Base-by-base conservation (phyloP, 1,140 invertebrate genomes). In the Heliconius eleuchia region DNA sequence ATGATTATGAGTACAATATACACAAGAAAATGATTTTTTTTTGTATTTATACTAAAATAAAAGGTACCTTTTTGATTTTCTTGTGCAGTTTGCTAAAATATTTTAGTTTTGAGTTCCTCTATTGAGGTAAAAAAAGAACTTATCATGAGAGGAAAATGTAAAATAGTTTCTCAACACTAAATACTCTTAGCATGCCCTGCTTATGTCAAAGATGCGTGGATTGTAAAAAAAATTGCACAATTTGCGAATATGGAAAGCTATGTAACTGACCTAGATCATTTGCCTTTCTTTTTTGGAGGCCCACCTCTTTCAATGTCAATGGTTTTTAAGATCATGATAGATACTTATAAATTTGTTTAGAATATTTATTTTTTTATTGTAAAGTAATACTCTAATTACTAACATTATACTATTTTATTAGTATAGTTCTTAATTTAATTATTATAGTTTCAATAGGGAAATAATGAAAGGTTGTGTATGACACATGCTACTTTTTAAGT, bases 261-360 rank as follows among this genome's bases (percentile, higher is more conserved):
- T 34, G 73, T 55, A 27, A 74, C 73, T 74, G 73, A 74, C 73
- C 73, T 74, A 74, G n/a, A 74, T 50, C 46, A 74, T 30, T 30
- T 74, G 30, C 73, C 73, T 74, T 74, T 74, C 73, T 30, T 74
- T 74, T 55, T 74, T 74, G 27, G 46, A 74, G n/a, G 60, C 60
- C 27, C 9, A 3, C n/a, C 55, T 11, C 55, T 23, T 30, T 66
- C 60, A 66, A 66, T 66, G 60, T 66, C 60, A 66, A 66, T 66
- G 27, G 9, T 30, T 30, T 66, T 66, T 66, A 66, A 66, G 60
- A 30, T 66, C 60, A 66, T 66, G 71, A 34, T 71, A 34, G 23
- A 30, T 71, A 72, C 39, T 72, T 72, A 19, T 72, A 39, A n/a
- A 72, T 66, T 30, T 13, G 9, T 66, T 66, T 66, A 57, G n/a